Conservation (phyloP, 2,797 vertebrate genomes). For the Poeciliopsis presidionis region DNA sequence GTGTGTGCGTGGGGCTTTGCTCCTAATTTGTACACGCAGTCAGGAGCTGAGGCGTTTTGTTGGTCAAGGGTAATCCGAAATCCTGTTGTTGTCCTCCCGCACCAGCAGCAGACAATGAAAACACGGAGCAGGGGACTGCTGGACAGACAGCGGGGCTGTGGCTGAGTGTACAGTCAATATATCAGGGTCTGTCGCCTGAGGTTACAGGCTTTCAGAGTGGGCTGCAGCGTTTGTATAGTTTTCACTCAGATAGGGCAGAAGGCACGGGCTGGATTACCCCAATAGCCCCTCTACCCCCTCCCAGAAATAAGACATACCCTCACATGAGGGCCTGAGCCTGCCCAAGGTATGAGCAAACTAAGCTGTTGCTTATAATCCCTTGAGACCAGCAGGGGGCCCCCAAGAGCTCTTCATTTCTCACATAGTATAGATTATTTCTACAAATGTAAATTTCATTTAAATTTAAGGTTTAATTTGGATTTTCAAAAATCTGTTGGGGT, state of each 20-base stretch:
- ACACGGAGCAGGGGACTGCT: conserved; percentile 70
- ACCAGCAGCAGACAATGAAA: conserved; percentile 71
- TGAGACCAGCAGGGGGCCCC: not conserved
- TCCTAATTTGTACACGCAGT: conserved; percentile 68
- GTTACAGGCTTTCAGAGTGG: conserved; percentile 51
- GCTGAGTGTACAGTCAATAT: conserved; percentile 57
- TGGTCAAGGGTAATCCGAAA: conserved; percentile 80
- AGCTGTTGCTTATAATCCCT: not conserved
- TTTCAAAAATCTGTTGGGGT: not conserved
- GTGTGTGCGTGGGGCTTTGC: conserved; percentile 21
- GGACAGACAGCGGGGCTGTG: conserved; percentile 73
- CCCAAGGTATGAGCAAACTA: not conserved
- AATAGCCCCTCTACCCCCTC: not conserved
- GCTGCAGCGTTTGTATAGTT: conserved; percentile 37
- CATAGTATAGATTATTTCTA: not conserved
- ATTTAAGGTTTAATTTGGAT: not conserved
- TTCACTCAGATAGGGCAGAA: conserved; percentile 15
- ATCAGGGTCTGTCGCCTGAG: conserved; percentile 64
- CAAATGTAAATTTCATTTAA: not conserved
- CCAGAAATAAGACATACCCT: not conserved
- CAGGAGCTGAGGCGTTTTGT: conserved; percentile 67
- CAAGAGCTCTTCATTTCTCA: not conserved
- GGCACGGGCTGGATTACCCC: not conserved
- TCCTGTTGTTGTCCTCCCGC: conserved; percentile 74
- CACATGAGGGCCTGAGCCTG: not conserved